These are phyloP conservation scores for Arctocebus calabarensis DNA, from an alignment of 2,797 vertebrate species.

Conservation along the genomic window DNA sequence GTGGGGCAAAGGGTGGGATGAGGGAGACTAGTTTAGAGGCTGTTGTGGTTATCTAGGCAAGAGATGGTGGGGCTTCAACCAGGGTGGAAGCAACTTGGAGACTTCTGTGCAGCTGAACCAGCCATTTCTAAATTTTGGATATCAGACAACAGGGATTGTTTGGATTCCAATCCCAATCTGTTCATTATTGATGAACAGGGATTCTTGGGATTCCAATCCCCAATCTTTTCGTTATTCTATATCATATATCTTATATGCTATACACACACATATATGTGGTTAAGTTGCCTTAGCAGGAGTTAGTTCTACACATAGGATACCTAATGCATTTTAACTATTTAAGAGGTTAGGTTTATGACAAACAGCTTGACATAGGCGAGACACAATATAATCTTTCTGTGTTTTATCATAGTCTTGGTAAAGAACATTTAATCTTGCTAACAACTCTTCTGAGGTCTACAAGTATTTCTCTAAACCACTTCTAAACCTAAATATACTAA, in stretches of 20 bases:
- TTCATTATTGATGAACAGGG: background rate
- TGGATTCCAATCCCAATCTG: background rate
- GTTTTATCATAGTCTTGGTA: background rate
- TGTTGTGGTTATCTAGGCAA: background rate
- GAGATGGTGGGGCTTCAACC: background rate
- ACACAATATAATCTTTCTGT: background rate
- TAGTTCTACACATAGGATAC: background rate
- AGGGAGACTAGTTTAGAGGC: background rate
- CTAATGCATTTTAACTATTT: background rate
- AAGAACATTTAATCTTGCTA: background rate
- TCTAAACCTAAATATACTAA: background rate
- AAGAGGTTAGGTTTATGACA: background rate
- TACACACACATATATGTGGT: background rate
- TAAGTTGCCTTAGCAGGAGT: background rate
- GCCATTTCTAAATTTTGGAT: background rate
- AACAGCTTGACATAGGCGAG: background rate
- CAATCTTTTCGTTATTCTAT: background rate
- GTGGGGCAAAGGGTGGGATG: background rate
- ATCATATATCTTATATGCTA: background rate
- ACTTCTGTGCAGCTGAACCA: background rate
- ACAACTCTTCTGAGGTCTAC: background rate
- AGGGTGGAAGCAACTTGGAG: background rate
- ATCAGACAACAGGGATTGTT: background rate
- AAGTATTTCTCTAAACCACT: background rate
- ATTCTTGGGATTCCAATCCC: background rate